Base-by-base conservation (phyloP, 2,888 invertebrate species). In the Heteropelma amictum region DNA sequence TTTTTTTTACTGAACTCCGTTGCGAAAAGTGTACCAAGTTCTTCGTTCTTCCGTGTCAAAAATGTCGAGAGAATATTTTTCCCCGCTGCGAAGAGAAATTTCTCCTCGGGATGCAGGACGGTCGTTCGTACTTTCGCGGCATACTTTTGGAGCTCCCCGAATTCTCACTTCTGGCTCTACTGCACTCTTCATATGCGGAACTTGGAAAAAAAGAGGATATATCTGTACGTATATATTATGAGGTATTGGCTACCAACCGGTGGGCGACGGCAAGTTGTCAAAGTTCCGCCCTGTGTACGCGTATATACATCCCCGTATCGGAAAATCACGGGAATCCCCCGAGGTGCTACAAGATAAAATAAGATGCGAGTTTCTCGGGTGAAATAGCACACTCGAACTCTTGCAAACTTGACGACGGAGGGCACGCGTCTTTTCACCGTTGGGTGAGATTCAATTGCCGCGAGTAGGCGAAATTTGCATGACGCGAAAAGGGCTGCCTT, bases 401-500 rank as follows among this genome's bases (percentile, higher is more conserved):
- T 40, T 33, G 26, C 26, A 51, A 23, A 19, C 35, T 28, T 42
- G 58, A 56, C 51, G 33, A 35, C 6, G 45, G 40, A n/a, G 10
- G 30, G 17, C 42, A 17, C 67, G 47, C 75, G 70, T 71, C 71
- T 67, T 75, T 71, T 75, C 61, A 61, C 61, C 51, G 49, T 75
- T 75, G 71, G 49, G 63, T 71, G 54, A 56, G 49, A 75, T 67
- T 71, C 67, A 67, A 67, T 64, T 51, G 30, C 23, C 49, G 40
- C 21, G 40, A 45, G 14, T 33, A 45, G 67, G 23, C 26, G 45
- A 67, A 70, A 70, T 75, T 71, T 58, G 30, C 33, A 8, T 19
- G 51, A 35, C 26, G 63, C n/a, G 26, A 21, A 58, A 61, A 61
- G 21, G n/a, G 35, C 26, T 12, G 19, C 49, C 14, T 10, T 10